These are phyloP conservation scores for Girardinichthys multiradiatus DNA, from an alignment of 2,113 vertebrate genomes.

Conservation along the genomic window DNA sequence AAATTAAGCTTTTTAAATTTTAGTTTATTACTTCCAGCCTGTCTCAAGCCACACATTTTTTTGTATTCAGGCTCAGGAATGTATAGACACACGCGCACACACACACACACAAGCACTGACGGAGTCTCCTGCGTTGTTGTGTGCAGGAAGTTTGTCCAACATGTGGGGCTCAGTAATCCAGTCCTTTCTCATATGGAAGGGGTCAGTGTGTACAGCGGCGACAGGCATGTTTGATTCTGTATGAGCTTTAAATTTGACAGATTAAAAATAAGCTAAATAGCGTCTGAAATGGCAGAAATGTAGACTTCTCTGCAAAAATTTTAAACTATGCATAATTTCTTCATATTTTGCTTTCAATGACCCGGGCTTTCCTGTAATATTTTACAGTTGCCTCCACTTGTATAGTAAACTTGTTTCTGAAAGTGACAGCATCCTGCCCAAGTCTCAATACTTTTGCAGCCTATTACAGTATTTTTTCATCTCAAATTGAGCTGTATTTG, in stretches of 20 bases:
- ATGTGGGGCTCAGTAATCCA: constrained; percentile 19
- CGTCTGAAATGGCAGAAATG: neutral
- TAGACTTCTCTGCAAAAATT: neutral
- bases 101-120: constrained; percentile 33
- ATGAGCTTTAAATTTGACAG: neutral
- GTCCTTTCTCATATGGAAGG: constrained; percentile 1
- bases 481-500: too few species aligned
- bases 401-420: too few species aligned
- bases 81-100: constrained; percentile 11
- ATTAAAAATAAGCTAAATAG: neutral
- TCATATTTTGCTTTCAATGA: too few species aligned
- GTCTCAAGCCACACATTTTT: neutral
- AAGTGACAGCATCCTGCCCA: too few species aligned
- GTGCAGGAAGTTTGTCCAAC: constrained; percentile 13
- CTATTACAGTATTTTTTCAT: too few species aligned
- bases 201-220: neutral
- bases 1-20: neutral
- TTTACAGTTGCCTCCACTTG: too few species aligned
- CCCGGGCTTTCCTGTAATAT: too few species aligned
- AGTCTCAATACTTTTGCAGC: too few species aligned
- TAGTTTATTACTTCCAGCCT: constrained; percentile 8
- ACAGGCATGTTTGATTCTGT: neutral
- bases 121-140: constrained; percentile 29
- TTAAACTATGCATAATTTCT: too few species aligned
- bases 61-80: neutral